These are phyloP conservation scores for Oplegnathus fasciatus DNA, from an alignment of 2,113 vertebrate species.

Conservation along the genomic window DNA sequence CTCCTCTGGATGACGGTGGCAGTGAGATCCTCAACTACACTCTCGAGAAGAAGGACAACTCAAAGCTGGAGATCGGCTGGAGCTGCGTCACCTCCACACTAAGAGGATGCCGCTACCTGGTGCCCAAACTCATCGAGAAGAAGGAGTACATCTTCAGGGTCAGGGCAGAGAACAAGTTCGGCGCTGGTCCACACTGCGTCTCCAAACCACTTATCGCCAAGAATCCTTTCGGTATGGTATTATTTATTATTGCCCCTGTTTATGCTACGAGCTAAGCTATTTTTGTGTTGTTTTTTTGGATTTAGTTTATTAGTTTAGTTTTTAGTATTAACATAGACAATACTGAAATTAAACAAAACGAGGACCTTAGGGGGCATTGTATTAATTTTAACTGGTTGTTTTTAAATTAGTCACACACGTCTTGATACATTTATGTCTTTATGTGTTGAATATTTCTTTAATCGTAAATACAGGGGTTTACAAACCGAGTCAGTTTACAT, in stretches of 20 bases:
- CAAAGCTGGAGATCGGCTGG: conserved; percentile 95
- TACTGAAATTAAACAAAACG: neutral
- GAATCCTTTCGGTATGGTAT: conserved; percentile 93
- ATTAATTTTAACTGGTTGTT: too few relatives aligned
- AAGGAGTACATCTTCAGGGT: conserved; percentile 98
- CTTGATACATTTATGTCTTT: too few relatives aligned
- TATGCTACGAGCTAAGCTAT: neutral
- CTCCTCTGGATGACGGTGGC: conserved; percentile 96
- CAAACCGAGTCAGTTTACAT: too few relatives aligned
- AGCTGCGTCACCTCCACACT: conserved; percentile 91
- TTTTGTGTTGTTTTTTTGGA: neutral
- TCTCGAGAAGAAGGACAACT: conserved; percentile 97
- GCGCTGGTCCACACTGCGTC: conserved; percentile 90
- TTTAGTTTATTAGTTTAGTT: too few relatives aligned
- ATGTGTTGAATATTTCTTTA: too few relatives aligned
- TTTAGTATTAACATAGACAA: too few relatives aligned
- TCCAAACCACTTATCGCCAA: conserved; percentile 93
- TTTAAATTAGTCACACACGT: too few relatives aligned
- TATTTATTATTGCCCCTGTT: neutral
- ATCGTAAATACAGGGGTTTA: too few relatives aligned
- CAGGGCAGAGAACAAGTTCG: conserved; percentile 94
- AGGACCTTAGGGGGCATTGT: too few relatives aligned
- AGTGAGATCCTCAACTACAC: conserved; percentile 97
- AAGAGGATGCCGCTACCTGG: conserved; percentile 92
- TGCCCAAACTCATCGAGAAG: conserved; percentile 95